Conservation (phyloP, 2,888 invertebrate species). For the Chorisops tibialis region DNA sequence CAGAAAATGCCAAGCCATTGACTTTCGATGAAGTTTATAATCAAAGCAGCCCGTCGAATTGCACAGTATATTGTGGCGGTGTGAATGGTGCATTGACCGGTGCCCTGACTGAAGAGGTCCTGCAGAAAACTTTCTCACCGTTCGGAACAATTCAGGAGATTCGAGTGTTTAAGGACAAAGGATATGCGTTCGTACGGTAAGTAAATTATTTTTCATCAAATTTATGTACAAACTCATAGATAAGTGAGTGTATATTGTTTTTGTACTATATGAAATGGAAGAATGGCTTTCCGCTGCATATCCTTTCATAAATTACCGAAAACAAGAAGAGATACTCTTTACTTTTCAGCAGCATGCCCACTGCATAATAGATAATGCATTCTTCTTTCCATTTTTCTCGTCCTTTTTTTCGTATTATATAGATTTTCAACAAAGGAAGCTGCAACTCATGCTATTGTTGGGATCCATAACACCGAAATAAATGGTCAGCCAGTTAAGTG, state of each 20-base stretch:
- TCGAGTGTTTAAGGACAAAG: constrained; percentile 97
- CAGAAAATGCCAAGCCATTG: constrained; percentile 85
- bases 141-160: constrained; percentile 98
- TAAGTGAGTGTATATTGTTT: too few relatives aligned
- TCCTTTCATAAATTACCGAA: neutral
- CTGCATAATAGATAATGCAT: too few relatives aligned
- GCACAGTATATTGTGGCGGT: constrained; percentile 98
- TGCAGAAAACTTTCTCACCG: constrained; percentile 93
- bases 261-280: too few relatives aligned
- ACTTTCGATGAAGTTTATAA: constrained; percentile 98
- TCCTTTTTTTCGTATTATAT: constrained; percentile 30
- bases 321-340: too few relatives aligned
- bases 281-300: neutral
- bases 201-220: neutral
- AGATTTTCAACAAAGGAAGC: constrained; percentile 99
- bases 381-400: too few relatives aligned
- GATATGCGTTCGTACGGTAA: constrained; percentile 94
- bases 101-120: constrained; percentile 91
- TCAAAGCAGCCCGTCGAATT: constrained; percentile 97
- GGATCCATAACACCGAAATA: constrained; percentile 95
- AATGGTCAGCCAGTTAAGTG: constrained; percentile 96
- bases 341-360: too few relatives aligned
- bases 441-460: constrained; percentile 96
- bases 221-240: neutral
- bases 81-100: constrained; percentile 64